Evolutionary conservation across 2,113 vertebrate genomes (phyloP).

Genomic region (Arvicanthis niloticus): DNA sequence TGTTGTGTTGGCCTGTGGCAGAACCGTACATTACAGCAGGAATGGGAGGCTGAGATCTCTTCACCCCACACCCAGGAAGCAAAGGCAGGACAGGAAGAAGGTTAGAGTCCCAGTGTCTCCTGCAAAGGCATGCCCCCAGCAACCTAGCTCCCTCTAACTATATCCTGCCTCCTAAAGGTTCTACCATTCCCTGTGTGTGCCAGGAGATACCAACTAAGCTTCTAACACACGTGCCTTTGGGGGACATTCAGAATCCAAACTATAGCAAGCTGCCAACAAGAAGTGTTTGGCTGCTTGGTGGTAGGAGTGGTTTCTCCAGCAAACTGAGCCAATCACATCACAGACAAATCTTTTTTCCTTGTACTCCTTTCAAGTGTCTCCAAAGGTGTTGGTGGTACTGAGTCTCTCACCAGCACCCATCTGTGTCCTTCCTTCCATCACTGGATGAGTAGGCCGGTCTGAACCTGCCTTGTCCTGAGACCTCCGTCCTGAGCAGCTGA

Average conservation of each 20-base stretch:
- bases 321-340: neutral
- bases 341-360: neutral
- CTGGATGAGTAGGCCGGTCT: neutral
- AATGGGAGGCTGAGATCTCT: neutral
- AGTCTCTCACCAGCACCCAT: neutral
- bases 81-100: neutral
- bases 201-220: neutral
- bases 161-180: neutral
- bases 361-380: neutral
- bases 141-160: neutral
- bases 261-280: neutral
- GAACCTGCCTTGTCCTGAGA: neutral
- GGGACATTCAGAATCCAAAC: neutral
- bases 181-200: neutral
- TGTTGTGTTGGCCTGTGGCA: neutral
- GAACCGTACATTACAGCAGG: neutral
- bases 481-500: slow-evolving; percentile 24
- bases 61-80: neutral
- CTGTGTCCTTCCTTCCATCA: neutral
- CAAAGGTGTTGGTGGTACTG: neutral
- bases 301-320: neutral
- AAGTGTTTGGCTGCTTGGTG: neutral
- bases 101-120: neutral
- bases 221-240: neutral
- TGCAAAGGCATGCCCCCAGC: neutral